Evolutionary conservation across 2,888 invertebrate genomes (phyloP).

Genomic region (Caenorhabditis uteleia): DNA sequence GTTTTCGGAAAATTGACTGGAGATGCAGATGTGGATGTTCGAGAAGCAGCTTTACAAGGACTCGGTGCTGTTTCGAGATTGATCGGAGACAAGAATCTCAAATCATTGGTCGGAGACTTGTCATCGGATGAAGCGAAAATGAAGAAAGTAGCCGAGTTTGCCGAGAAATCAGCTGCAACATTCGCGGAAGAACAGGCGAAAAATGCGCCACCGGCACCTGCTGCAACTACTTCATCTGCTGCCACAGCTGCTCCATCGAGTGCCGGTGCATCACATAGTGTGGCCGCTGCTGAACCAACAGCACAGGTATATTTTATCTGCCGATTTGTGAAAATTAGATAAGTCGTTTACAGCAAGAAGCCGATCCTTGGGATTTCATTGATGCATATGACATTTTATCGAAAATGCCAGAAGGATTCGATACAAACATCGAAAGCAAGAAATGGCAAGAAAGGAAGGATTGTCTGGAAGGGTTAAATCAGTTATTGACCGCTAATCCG

Average conservation of each 20-base stretch:
- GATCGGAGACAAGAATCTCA: slow-evolving; percentile 88
- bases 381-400: slow-evolving; percentile 91
- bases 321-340: no score
- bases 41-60: slow-evolving; percentile 90
- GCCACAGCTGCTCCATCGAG: neutral
- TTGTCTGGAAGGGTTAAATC: slow-evolving; percentile 74
- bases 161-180: slow-evolving; percentile 25
- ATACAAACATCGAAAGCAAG: slow-evolving; percentile 85
- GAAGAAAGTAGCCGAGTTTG: slow-evolving; percentile 42
- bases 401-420: slow-evolving; percentile 92
- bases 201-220: slow-evolving; percentile 28
- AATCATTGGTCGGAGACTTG: slow-evolving; percentile 84
- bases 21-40: slow-evolving; percentile 71
- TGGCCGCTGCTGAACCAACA: neutral
- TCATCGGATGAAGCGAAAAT: slow-evolving; percentile 76
- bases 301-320: no score
- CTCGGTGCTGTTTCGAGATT: slow-evolving; percentile 91
- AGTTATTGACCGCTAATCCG: slow-evolving; percentile 77
- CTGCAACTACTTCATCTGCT: slow-evolving; percentile 12
- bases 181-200: slow-evolving; percentile 30
- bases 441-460: slow-evolving; percentile 96
- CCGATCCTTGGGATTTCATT: slow-evolving; percentile 77
- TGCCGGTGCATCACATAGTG: slow-evolving; percentile 2
- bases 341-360: slow-evolving; percentile 72
- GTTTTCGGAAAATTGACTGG: slow-evolving; percentile 47